A percentile compares a stretch with the other conserved stretches of the same genome.
These are phyloP conservation scores for Leptinotarsa undecemlineata DNA, from an alignment of 1,140 invertebrate species.

Conservation along the genomic window DNA sequence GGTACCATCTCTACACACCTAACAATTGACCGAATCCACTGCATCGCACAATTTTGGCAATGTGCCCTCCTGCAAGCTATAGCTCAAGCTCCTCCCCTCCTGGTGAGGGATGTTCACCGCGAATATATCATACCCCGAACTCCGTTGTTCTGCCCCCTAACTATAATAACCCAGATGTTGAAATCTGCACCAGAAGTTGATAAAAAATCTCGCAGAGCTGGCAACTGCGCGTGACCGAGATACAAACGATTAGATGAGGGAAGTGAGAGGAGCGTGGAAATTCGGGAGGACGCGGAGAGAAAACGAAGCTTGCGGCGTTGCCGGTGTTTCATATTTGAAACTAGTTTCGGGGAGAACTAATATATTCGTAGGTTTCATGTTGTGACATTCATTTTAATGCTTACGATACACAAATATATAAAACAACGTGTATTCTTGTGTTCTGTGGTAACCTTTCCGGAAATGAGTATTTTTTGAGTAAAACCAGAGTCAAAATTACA, in stretches of 20 bases:
- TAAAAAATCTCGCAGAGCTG: conserved; percentile 35
- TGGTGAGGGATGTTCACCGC: background rate
- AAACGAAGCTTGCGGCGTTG: background rate
- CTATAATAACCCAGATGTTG: conserved; percentile 2
- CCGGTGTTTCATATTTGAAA: background rate
- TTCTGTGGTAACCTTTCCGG: too few relatives aligned
- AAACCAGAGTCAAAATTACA: too few relatives aligned
- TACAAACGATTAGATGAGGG: background rate
- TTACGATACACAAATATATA: too few relatives aligned
- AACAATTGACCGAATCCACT: background rate
- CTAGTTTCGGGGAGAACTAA: too few relatives aligned
- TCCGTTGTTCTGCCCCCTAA: background rate
- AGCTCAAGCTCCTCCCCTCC: background rate
- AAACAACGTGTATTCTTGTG: too few relatives aligned
- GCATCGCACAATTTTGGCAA: background rate
- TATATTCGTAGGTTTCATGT: too few relatives aligned
- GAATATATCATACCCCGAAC: background rate
- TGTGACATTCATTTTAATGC: too few relatives aligned
- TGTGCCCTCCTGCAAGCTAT: background rate
- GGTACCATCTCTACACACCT: too few relatives aligned
- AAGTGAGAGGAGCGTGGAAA: background rate
- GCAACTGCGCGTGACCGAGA: conserved; percentile 33
- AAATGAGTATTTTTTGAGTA: too few relatives aligned
- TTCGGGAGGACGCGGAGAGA: background rate
- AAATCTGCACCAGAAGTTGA: background rate